These are phyloP conservation scores for Metaphire vulgaris DNA, from an alignment of 1,140 invertebrate species.

Conservation along the genomic window DNA sequence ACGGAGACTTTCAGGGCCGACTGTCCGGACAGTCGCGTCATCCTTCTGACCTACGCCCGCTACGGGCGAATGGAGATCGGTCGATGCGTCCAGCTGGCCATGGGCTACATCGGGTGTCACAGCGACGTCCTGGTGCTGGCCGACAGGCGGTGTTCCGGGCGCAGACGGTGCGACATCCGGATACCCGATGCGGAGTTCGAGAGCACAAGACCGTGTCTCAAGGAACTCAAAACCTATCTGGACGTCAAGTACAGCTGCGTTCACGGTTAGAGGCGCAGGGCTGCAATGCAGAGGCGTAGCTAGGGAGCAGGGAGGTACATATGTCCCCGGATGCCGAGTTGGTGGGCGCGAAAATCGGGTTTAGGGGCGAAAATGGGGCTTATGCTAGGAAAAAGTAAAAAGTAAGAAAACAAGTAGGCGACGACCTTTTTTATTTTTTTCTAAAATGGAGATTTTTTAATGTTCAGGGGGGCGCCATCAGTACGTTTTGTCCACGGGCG, in stretches of 20 bases:
- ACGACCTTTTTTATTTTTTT: too few relatives aligned
- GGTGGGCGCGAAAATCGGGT: too few relatives aligned
- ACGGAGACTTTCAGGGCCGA: constrained; percentile 27
- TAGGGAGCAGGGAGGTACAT: too few relatives aligned
- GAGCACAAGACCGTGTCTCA: constrained; percentile 15
- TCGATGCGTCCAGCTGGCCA: constrained; percentile 17
- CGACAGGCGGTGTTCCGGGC: constrained; percentile 13
- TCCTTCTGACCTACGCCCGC: constrained; percentile 18
- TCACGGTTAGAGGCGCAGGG: constrained; percentile 17
- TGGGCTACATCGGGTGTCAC: constrained; percentile 15
- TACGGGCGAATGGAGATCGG: constrained; percentile 25
- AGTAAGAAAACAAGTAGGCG: too few relatives aligned
- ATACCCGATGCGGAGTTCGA: constrained; percentile 17
- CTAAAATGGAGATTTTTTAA: too few relatives aligned
- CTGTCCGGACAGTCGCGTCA: constrained; percentile 23
- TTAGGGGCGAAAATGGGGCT: too few relatives aligned
- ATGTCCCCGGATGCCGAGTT: too few relatives aligned
- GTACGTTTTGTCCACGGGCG: too few relatives aligned
- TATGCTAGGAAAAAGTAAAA: too few relatives aligned
- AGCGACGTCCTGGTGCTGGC: constrained; percentile 13
- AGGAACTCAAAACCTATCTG: constrained; percentile 18
- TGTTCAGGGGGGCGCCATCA: too few relatives aligned
- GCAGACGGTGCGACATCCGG: constrained; percentile 13
- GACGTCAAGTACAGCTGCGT: constrained; percentile 19
- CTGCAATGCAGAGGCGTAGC: too few relatives aligned